These are phyloP conservation scores for Monoplex corrugatus DNA, from an alignment of 2,888 invertebrate genomes.

Conservation along the genomic window DNA sequence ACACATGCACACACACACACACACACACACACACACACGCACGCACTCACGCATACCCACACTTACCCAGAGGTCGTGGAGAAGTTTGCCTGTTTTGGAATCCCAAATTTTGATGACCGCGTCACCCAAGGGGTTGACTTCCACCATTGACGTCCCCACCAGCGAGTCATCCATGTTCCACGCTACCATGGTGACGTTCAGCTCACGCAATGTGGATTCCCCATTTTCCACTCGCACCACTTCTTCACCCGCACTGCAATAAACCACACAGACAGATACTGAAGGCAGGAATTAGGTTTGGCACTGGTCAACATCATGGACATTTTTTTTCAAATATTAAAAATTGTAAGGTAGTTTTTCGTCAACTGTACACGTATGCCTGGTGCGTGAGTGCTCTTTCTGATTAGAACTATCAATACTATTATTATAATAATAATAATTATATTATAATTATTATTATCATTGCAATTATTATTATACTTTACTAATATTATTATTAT, in stretches of 20 bases:
- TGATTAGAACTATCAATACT: no score
- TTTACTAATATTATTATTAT: no score
- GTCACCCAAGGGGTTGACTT: slow-evolving; percentile 86
- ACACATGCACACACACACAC: neutral
- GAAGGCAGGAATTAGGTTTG: no score
- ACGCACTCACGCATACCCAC: neutral
- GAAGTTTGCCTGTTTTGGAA: slow-evolving; percentile 82
- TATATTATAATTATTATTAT: no score
- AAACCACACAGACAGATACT: no score
- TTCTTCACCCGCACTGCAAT: slow-evolving; percentile 32
- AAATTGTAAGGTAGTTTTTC: no score
- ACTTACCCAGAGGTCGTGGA: slow-evolving; percentile 83
- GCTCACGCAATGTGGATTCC: slow-evolving; percentile 7
- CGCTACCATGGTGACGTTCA: slow-evolving; percentile 94
- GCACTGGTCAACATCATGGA: no score
- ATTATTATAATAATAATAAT: no score
- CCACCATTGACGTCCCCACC: slow-evolving; percentile 91
- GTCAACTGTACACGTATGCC: no score
- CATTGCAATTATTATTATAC: no score
- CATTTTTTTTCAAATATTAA: no score
- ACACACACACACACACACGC: slow-evolving; percentile 9
- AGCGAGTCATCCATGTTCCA: slow-evolving; percentile 95
- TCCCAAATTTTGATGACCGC: slow-evolving; percentile 90
- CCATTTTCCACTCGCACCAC: slow-evolving; percentile 4
- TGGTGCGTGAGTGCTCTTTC: no score